Evolutionary conservation across 2,113 vertebrate species (phyloP).

Genomic region (Hippoglossus stenolepis): DNA sequence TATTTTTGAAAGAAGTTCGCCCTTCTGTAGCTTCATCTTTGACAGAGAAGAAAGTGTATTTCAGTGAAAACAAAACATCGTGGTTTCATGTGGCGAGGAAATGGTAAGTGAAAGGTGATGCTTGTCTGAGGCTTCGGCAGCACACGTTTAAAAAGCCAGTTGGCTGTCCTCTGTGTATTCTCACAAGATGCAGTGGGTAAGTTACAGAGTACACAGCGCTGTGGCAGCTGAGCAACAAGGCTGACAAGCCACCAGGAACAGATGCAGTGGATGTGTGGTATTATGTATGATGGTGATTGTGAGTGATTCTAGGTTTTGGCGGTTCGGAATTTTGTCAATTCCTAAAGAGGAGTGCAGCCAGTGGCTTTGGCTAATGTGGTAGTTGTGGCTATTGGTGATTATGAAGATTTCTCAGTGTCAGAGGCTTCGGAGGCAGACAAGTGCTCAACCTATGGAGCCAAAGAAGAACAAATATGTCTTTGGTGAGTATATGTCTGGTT

Average conservation of each 20-base stretch:
- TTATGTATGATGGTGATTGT: constrained; percentile 7
- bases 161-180: neutral
- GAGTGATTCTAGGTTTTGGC: constrained; percentile 10
- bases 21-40: neutral
- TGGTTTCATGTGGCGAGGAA: neutral
- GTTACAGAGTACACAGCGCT: no score
- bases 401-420: constrained; percentile 5
- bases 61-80: neutral
- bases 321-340: neutral
- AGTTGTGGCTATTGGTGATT: neutral
- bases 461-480: no score
- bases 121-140: no score
- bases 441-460: neutral
- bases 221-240: no score
- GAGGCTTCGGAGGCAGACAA: neutral
- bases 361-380: neutral
- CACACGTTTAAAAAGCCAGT: neutral
- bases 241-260: no score
- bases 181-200: no score
- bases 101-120: neutral
- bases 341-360: neutral
- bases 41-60: neutral
- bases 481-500: no score
- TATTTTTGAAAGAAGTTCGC: no score
- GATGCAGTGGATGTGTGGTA: neutral